A percentile compares a stretch with the other conserved stretches of the same genome.
phyloP scores from a whole-genome alignment of 2,113 vertebrate species.

The Colaptes auratus region DNA sequence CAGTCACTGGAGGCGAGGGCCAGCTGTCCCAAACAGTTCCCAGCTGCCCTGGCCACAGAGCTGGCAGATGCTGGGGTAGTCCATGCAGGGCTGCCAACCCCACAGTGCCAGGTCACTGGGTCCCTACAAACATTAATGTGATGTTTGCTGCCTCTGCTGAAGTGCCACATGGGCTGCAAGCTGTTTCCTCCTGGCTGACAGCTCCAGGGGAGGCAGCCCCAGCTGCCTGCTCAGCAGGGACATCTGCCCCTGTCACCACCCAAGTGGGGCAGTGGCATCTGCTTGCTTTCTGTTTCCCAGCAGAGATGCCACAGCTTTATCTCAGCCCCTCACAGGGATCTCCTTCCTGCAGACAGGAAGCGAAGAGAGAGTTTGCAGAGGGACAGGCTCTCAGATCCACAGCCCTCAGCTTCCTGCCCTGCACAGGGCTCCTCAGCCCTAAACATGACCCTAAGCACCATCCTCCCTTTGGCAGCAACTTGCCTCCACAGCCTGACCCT shows the following conservation, averaged over 20 bases:
- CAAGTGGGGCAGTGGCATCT: fast-evolving
- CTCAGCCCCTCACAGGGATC: neutral
- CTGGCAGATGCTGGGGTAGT: neutral
- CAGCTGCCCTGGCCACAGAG: neutral
- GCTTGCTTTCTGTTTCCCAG: neutral
- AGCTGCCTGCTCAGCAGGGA: neutral
- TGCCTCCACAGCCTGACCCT: neutral
- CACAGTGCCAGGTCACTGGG: conserved; percentile 12
- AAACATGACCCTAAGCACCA: neutral
- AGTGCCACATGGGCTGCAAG: conserved; percentile 64
- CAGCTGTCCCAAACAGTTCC: neutral
- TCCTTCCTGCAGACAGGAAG: neutral
- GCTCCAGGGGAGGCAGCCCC: neutral
- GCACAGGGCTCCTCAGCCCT: neutral
- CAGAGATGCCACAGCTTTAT: neutral
- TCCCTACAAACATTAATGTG: neutral
- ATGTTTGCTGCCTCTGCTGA: neutral
- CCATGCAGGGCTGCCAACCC: conserved; percentile 2
- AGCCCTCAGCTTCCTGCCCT: neutral
- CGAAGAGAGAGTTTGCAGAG: neutral
- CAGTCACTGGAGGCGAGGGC: neutral
- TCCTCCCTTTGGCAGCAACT: neutral
- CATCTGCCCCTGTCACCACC: neutral
- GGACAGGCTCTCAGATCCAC: neutral
- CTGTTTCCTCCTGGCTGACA: conserved; percentile 35